Percentiles rank a stretch among this genome's conserved stretches.
phyloP scores from a whole-genome alignment of 2,797 vertebrate species.

The Salarias fasciatus region DNA sequence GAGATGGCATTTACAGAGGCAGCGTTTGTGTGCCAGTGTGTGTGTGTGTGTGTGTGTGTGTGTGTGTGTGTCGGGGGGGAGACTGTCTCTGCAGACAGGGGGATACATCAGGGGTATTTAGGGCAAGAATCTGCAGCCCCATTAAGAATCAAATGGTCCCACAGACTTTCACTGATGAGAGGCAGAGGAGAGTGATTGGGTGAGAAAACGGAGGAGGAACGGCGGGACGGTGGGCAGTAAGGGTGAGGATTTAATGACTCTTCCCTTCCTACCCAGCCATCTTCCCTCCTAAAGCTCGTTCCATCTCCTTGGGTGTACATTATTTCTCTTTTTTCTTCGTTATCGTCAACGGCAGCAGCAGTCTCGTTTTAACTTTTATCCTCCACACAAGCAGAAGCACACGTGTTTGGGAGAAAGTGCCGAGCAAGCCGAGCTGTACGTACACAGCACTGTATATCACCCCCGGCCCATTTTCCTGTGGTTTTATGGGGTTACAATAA shows the following conservation, averaged over 20 bases:
- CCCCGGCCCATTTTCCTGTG: conserved; percentile 49
- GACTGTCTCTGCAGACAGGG: conserved; percentile 10
- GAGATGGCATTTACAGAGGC: conserved; percentile 43
- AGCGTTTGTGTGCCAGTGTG: conserved; percentile 4
- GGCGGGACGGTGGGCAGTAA: conserved; percentile 13
- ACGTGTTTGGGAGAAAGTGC: conserved; percentile 20
- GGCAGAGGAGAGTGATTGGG: conserved; percentile 15
- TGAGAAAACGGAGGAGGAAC: conserved; percentile 9
- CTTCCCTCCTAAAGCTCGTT: conserved; percentile 28
- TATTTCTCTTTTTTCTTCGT: conserved; percentile 3
- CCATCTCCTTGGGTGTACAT: conserved; percentile 15
- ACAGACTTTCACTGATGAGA: conserved; percentile 55
- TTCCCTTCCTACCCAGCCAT: conserved; percentile 29
- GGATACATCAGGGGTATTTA: conserved; percentile 35
- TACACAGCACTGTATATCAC: conserved; percentile 39
- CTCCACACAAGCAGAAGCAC: conserved; percentile 20
- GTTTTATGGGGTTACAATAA: conserved; percentile 68
- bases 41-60: too few species aligned
- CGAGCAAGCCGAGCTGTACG: conserved; percentile 28
- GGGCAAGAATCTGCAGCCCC: conserved; percentile 38
- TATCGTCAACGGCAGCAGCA: not conserved
- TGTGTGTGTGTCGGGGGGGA: conserved; percentile 2
- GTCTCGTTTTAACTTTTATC: conserved; percentile 4
- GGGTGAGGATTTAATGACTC: conserved; percentile 46
- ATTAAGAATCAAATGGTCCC: conserved; percentile 57